These are phyloP conservation scores for Melanogrammus aeglefinus DNA, from an alignment of 2,797 vertebrate genomes.

Conservation along the genomic window DNA sequence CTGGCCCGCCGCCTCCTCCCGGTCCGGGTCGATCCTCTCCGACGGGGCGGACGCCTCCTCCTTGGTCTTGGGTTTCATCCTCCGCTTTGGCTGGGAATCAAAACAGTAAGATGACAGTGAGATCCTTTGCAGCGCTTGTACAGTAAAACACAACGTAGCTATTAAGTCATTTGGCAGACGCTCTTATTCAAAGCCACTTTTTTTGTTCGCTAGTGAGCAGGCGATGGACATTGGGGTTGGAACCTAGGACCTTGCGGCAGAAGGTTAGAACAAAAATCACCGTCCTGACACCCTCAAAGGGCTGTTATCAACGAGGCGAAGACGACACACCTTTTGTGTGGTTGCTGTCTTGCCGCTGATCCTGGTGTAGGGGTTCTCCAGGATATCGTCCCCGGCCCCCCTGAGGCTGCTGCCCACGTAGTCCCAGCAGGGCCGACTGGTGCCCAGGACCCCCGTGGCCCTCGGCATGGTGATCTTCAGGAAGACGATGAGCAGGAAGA, in stretches of 20 bases:
- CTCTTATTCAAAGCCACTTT: not conserved
- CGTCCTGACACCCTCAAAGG: not conserved
- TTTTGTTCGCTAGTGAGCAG: not conserved
- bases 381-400: conserved; percentile 58
- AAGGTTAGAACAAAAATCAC: not conserved
- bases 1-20: conserved; percentile 64
- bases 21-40: conserved; percentile 59
- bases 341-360: conserved; percentile 52
- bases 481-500: conserved; percentile 80
- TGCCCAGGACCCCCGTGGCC: conserved; percentile 74
- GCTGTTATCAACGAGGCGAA: not conserved
- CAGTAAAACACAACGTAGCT: not conserved
- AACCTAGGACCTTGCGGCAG: not conserved
- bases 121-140: not conserved
- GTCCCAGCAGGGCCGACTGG: conserved; percentile 75
- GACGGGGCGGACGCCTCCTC: conserved; percentile 43
- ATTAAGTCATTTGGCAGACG: not conserved
- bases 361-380: conserved; percentile 65
- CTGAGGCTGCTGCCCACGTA: conserved; percentile 75
- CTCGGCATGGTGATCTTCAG: conserved; percentile 84
- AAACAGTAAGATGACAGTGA: not conserved
- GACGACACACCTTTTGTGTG: conserved; percentile 53
- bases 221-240: not conserved
- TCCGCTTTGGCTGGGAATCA: conserved; percentile 47
- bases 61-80: conserved; percentile 47